Evolutionary conservation across 2,113 vertebrate species (phyloP).

Genomic region (Pygoscelis antarcticus): DNA sequence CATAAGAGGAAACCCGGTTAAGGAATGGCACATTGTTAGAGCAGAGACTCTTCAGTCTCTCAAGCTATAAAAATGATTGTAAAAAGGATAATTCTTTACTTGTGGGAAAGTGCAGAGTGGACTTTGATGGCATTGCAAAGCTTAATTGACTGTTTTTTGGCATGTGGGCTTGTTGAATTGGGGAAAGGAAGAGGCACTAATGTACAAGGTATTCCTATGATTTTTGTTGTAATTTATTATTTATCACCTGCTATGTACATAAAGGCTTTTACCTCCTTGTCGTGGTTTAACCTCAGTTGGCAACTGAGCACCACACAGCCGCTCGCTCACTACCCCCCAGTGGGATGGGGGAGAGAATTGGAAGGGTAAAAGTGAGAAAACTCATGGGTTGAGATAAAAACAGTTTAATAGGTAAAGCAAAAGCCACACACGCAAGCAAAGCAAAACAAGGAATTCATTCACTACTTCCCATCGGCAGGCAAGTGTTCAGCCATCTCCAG

Average conservation of each 20-base stretch:
- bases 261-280: not conserved
- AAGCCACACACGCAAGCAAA: too few species aligned
- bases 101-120: not conserved
- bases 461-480: too few species aligned
- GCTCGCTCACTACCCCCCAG: too few species aligned
- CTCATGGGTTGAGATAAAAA: too few species aligned
- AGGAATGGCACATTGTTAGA: not conserved
- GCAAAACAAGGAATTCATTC: too few species aligned
- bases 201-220: not conserved
- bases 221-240: constrained; percentile 23
- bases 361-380: too few species aligned
- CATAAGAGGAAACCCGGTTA: not conserved
- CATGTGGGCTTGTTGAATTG: not conserved
- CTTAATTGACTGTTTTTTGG: not conserved
- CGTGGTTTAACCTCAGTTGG: too few species aligned
- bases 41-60: not conserved
- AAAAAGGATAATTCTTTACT: not conserved
- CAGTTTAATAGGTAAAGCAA: too few species aligned
- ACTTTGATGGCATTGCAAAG: not conserved
- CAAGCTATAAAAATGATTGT: not conserved
- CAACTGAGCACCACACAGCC: too few species aligned
- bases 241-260: not conserved
- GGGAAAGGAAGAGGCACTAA: not conserved
- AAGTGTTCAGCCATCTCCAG: too few species aligned
- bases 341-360: too few species aligned